These are phyloP conservation scores for Triops longicaudatus DNA, from an alignment of 1,140 invertebrate genomes.

Conservation along the genomic window DNA sequence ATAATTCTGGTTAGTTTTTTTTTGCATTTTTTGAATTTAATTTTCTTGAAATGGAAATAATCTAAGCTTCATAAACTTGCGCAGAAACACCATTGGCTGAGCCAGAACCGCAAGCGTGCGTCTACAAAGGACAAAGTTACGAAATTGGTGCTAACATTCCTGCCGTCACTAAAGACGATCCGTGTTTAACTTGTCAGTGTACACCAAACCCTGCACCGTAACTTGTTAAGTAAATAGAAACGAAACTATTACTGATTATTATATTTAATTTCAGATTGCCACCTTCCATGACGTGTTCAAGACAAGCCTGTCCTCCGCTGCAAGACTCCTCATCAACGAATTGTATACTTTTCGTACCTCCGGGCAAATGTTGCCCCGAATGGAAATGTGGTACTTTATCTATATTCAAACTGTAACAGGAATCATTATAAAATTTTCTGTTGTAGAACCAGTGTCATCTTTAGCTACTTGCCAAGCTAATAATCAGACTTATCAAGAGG, in stretches of 20 bases:
- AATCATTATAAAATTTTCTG: background rate
- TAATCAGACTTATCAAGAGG: background rate
- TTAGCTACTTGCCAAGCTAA: background rate
- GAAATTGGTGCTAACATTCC: constrained; percentile 30
- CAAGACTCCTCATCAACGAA: background rate
- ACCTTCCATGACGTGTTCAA: background rate
- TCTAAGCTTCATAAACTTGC: background rate
- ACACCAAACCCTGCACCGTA: constrained; percentile 4
- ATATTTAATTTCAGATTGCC: background rate
- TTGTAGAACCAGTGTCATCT: background rate
- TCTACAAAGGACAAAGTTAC: constrained; percentile 33
- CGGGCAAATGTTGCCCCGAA: background rate
- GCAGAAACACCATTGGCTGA: constrained; percentile 16
- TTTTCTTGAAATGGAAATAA: background rate
- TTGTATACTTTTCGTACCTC: background rate
- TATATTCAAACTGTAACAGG: background rate
- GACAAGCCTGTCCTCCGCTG: background rate
- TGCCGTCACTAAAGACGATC: constrained; percentile 28
- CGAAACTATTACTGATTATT: background rate
- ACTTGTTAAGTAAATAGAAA: background rate
- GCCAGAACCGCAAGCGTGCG: constrained; percentile 28
- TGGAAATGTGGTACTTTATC: background rate
- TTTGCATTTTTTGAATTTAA: too few species aligned
- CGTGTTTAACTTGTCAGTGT: constrained; percentile 31
- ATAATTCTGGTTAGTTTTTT: constrained; percentile 13